Percentiles rank a stretch among this genome's conserved stretches.
Evolutionary conservation across 2,888 invertebrate genomes (phyloP).

Genomic region (Dasypogon diadema): DNA sequence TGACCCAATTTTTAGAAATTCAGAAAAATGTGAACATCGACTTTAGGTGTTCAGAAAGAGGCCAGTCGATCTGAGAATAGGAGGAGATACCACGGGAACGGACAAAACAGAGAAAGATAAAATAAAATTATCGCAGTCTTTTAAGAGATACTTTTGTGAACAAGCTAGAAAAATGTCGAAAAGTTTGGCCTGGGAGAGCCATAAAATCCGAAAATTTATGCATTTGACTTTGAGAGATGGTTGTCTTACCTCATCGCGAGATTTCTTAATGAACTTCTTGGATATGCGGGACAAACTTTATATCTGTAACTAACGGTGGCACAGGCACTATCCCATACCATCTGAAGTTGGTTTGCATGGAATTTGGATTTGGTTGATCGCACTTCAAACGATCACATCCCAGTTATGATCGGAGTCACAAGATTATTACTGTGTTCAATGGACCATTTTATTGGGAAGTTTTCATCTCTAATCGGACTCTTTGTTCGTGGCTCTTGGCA

Average conservation of each 20-base stretch:
- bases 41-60: not conserved
- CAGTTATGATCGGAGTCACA: conserved; percentile 28
- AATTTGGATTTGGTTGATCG: conserved; percentile 45
- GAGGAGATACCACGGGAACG: not conserved
- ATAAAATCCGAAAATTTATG: conserved; percentile 46
- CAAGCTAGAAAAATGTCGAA: not conserved
- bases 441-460: conserved; percentile 44
- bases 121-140: not conserved
- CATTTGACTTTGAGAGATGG: conserved; percentile 39
- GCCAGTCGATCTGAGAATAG: not conserved
- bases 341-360: not conserved
- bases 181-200: conserved; percentile 24
- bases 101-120: not conserved
- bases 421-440: conserved; percentile 42
- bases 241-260: conserved; percentile 39
- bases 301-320: not conserved
- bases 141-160: not conserved
- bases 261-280: conserved; percentile 44
- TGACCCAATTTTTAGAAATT: conserved; percentile 36
- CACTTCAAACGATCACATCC: conserved; percentile 43
- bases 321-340: not conserved
- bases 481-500: not conserved
- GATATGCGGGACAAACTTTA: not conserved
- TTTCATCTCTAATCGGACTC: not conserved
- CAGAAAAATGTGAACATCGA: conserved; percentile 9